A percentile compares a stretch with the other conserved stretches of the same genome.
Conservation (phyloP, 2,888 invertebrate species). For the Agriopis marginaria region DNA sequence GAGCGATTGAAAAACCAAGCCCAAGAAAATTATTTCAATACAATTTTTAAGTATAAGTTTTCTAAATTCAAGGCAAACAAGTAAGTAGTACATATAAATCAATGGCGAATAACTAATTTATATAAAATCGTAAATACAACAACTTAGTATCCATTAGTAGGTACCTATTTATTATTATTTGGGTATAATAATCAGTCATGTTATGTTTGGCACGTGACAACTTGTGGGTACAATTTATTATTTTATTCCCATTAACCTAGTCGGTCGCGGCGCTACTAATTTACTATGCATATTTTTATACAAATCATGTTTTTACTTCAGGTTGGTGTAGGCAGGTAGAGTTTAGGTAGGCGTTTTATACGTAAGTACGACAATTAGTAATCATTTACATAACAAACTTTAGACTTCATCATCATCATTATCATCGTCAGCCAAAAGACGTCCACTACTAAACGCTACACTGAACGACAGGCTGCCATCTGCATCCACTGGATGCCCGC, state of each 20-base stretch:
- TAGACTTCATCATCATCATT: no score
- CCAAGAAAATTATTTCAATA: no score
- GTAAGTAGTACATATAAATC: no score
- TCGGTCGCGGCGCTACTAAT: constrained; percentile 12
- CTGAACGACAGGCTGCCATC: no score
- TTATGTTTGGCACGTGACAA: constrained; percentile 18
- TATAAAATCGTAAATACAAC: neutral
- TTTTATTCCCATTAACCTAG: constrained; percentile 26
- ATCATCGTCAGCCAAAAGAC: no score
- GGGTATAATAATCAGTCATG: constrained; percentile 16
- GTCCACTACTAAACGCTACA: no score
- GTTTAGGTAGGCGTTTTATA: neutral
- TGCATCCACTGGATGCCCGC: no score
- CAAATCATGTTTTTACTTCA: neutral
- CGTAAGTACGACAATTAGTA: neutral
- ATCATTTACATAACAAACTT: no score
- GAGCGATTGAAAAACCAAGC: no score
- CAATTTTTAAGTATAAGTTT: no score
- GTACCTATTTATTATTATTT: constrained; percentile 1
- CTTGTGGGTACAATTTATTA: constrained; percentile 2
- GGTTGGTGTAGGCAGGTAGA: neutral
- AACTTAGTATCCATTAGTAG: neutral
- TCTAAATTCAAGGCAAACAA: no score
- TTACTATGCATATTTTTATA: constrained; percentile 5
- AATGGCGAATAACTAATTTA: no score